phyloP scores from a whole-genome alignment of 2,797 vertebrate species.

The Euthynnus affinis region DNA sequence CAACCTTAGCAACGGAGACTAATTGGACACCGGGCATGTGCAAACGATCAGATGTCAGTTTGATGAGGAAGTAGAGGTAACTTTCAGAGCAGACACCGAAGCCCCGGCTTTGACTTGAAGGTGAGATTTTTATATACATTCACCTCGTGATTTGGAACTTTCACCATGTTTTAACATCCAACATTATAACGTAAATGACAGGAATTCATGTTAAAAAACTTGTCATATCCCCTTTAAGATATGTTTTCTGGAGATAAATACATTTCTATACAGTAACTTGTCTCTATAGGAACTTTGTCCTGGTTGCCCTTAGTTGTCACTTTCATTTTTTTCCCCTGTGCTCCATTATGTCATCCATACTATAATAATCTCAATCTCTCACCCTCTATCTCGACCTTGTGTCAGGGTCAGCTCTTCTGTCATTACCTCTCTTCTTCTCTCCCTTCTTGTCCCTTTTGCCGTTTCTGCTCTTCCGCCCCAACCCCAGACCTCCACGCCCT shows the following conservation, averaged over 20 bases:
- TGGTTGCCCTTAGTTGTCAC: neutral
- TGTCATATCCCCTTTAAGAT: no score
- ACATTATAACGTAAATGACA: no score
- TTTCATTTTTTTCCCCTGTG: neutral
- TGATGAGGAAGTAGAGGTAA: no score
- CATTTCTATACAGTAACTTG: neutral
- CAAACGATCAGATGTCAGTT: no score
- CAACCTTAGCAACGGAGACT: no score
- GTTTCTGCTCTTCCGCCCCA: neutral
- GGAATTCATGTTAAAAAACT: no score
- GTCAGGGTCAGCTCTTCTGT: slow-evolving; percentile 36
- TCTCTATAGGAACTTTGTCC: neutral
- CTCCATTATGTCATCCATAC: slow-evolving; percentile 11
- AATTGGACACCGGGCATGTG: no score
- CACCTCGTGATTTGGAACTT: no score
- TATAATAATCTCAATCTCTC: neutral
- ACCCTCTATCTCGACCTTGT: slow-evolving; percentile 9
- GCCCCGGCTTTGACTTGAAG: no score
- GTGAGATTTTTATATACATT: no score
- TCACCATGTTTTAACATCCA: no score
- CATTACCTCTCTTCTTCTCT: slow-evolving; percentile 32
- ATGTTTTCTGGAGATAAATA: neutral
- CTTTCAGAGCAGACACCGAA: no score
- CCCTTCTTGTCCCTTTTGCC: neutral
- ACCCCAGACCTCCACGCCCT: neutral